Evolutionary conservation across 2,797 vertebrate genomes (phyloP).

Genomic region (Chelon auratus): DNA sequence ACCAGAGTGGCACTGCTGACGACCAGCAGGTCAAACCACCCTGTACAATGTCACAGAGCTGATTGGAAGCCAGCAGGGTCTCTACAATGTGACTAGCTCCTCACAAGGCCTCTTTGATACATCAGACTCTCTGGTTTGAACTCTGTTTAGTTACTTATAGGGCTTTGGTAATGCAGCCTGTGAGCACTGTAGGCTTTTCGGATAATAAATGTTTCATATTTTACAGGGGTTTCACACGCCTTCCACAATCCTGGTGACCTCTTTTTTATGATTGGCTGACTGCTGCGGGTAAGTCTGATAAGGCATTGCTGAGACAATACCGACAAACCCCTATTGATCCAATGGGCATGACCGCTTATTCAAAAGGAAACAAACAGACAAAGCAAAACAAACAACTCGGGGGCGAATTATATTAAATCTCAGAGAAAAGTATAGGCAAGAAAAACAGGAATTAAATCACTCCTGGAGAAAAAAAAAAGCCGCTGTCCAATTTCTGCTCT

Average conservation of each 20-base stretch:
- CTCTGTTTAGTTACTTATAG: conserved; percentile 50
- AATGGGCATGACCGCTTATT: conserved; percentile 68
- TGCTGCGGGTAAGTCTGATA: conserved; percentile 66
- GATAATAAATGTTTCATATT: conserved; percentile 66
- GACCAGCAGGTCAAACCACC: conserved; percentile 62
- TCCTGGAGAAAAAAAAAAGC: conserved; percentile 35
- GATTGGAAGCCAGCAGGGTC: conserved; percentile 29
- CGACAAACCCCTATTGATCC: conserved; percentile 73
- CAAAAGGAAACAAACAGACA: conserved; percentile 72
- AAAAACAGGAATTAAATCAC: conserved; percentile 77
- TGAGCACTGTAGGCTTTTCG: conserved; percentile 51
- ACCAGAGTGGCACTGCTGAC: conserved; percentile 52
- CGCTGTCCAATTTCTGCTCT: conserved; percentile 77
- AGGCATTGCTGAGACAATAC: conserved; percentile 70
- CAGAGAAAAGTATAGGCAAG: conserved; percentile 64
- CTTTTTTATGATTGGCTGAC: conserved; percentile 62
- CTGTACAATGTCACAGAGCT: conserved; percentile 55
- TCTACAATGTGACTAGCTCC: conserved; percentile 30
- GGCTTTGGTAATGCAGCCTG: conserved; percentile 43
- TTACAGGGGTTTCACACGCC: conserved; percentile 52
- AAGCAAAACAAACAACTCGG: conserved; percentile 75
- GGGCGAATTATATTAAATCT: conserved; percentile 76
- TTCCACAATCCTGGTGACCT: conserved; percentile 59
- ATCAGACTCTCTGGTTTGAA: conserved; percentile 21
- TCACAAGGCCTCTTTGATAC: conserved; percentile 25